Evolutionary conservation across 2,888 invertebrate species (phyloP).

Genomic region (Leptinotarsa juncta): DNA sequence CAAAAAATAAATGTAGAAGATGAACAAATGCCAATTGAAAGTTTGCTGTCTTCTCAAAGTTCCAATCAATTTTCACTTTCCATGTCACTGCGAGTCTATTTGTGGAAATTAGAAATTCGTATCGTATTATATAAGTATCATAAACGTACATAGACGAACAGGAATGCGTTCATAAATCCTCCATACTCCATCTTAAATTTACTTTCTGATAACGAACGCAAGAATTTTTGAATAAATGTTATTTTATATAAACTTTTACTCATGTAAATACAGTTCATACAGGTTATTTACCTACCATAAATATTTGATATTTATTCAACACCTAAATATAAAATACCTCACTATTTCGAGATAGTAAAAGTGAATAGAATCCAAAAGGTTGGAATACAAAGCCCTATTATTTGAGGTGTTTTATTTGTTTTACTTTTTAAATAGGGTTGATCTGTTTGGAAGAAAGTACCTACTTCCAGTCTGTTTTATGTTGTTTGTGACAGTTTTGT

Average conservation of each 20-base stretch:
- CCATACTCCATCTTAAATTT: constrained; percentile 32
- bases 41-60: no score
- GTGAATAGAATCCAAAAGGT: constrained; percentile 10
- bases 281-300: constrained; percentile 44
- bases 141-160: no score
- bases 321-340: constrained; percentile 34
- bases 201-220: constrained; percentile 44
- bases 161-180: constrained; percentile 3
- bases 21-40: no score
- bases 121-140: no score
- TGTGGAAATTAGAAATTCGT: no score
- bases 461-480: constrained; percentile 11
- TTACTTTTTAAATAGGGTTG: constrained; percentile 23
- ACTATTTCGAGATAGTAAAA: constrained; percentile 29
- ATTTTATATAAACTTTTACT: constrained; percentile 48
- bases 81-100: no score
- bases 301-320: constrained; percentile 42
- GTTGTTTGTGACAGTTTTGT: constrained; percentile 8
- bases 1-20: no score
- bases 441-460: constrained; percentile 21
- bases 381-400: constrained; percentile 19
- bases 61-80: no score
- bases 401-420: constrained; percentile 26
- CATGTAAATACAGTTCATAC: constrained; percentile 47
- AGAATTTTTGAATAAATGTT: constrained; percentile 50